A percentile compares a stretch with the other conserved stretches of the same genome.
Conservation (phyloP, 2,113 vertebrate genomes). For the Brachypteracias leptosomus region DNA sequence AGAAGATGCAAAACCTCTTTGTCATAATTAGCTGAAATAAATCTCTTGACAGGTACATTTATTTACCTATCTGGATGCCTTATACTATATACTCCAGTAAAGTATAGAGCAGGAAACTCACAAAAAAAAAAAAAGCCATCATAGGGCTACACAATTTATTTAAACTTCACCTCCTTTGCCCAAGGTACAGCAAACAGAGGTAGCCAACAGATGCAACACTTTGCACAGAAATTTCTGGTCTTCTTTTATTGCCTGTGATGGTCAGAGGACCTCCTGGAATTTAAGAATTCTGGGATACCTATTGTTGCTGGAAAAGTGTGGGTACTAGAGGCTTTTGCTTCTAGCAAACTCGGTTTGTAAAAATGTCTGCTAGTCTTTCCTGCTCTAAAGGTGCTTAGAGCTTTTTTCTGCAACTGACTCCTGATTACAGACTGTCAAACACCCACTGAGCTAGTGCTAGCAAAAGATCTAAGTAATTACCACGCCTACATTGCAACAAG, state of each 20-base stretch:
- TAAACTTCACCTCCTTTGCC: not conserved
- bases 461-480: not conserved
- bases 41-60: slow-evolving; percentile 26
- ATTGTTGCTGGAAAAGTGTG: not conserved
- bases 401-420: not conserved
- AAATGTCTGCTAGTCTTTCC: not conserved
- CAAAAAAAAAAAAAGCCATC: too few relatives aligned
- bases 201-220: not conserved
- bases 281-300: not conserved
- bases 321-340: not conserved
- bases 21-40: slow-evolving; percentile 30
- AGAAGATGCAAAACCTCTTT: not conserved
- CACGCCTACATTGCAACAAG: not conserved
- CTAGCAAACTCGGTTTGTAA: not conserved
- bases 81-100: slow-evolving; percentile 12
- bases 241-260: not conserved
- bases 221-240: not conserved
- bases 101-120: not conserved
- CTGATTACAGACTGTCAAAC: not conserved
- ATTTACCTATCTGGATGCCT: not conserved
- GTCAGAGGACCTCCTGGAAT: not conserved
- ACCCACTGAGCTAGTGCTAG: not conserved
- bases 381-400: not conserved
- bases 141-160: not conserved
- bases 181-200: not conserved